phyloP scores from a whole-genome alignment of 2,113 vertebrate genomes.

The Micromys minutus region DNA sequence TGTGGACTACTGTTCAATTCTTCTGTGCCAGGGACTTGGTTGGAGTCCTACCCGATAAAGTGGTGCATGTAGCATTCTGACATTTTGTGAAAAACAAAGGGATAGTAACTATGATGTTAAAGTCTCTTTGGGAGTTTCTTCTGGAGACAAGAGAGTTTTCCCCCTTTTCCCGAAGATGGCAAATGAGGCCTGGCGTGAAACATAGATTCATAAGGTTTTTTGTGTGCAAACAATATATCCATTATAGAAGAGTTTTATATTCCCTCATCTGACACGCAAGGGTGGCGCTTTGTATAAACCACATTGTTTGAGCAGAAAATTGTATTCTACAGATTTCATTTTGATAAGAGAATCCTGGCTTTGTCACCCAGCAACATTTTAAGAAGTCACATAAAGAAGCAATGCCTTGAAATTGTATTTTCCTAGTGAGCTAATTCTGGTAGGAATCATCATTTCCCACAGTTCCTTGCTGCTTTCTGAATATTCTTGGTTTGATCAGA shows the following conservation, averaged over 20 bases:
- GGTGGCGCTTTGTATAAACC: constrained; percentile 70
- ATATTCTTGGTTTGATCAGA: constrained; percentile 39
- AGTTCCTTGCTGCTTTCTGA: constrained; percentile 45
- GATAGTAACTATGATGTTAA: not conserved
- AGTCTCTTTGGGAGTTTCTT: constrained; percentile 52
- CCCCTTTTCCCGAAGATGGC: constrained; percentile 69
- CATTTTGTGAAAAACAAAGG: not conserved
- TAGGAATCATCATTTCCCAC: constrained; percentile 30
- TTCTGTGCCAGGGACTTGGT: not conserved
- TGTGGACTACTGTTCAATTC: not conserved
- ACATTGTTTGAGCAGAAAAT: constrained; percentile 79
- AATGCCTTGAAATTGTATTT: constrained; percentile 63
- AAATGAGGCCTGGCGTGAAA: constrained; percentile 72
- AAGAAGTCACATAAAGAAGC: constrained; percentile 78
- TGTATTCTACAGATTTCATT: constrained; percentile 74
- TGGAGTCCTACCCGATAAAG: not conserved
- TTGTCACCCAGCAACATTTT: constrained; percentile 72
- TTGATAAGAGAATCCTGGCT: constrained; percentile 78
- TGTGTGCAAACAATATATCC: constrained; percentile 78
- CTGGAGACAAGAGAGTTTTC: constrained; percentile 49
- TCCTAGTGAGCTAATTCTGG: constrained; percentile 54
- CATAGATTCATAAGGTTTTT: constrained; percentile 72
- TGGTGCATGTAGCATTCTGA: not conserved
- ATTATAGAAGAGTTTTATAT: constrained; percentile 68
- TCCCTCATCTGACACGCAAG: constrained; percentile 75